Evolutionary conservation across 2,797 vertebrate species (phyloP).

Genomic region (Diceros bicornis): DNA sequence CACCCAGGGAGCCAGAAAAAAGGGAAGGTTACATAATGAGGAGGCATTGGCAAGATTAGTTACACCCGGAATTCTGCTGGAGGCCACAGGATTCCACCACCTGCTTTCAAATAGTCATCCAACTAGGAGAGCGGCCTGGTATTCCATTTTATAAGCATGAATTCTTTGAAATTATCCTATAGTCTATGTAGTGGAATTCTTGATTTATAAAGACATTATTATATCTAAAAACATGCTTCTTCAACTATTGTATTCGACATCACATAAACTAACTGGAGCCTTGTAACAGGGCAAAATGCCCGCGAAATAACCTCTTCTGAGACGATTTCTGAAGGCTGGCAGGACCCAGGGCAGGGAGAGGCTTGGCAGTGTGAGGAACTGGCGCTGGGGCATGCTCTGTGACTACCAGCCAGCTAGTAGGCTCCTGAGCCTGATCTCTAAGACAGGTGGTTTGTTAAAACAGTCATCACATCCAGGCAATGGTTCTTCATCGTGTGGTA

Average conservation of each 20-base stretch:
- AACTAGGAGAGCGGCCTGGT: neutral
- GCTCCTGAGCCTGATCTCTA: neutral
- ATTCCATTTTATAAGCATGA: neutral
- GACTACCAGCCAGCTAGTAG: neutral
- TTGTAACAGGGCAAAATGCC: neutral
- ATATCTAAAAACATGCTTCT: neutral
- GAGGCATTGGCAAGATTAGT: neutral
- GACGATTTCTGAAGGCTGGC: neutral
- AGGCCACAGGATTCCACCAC: neutral
- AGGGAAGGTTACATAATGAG: neutral
- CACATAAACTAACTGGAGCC: neutral
- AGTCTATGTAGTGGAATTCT: neutral
- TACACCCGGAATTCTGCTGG: neutral
- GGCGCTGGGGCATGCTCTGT: neutral
- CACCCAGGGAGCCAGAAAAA: neutral
- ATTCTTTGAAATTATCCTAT: conserved; percentile 19
- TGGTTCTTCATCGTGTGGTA: neutral
- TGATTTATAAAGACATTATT: conserved; percentile 6
- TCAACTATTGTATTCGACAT: neutral
- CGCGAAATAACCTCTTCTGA: neutral
- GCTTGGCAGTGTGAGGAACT: neutral
- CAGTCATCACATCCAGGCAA: neutral
- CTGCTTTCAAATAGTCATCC: neutral
- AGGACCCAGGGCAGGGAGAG: neutral
- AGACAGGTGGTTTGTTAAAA: neutral